Evolutionary conservation across 2,888 invertebrate species (phyloP).

Genomic region (Pegoplata infirma): DNA sequence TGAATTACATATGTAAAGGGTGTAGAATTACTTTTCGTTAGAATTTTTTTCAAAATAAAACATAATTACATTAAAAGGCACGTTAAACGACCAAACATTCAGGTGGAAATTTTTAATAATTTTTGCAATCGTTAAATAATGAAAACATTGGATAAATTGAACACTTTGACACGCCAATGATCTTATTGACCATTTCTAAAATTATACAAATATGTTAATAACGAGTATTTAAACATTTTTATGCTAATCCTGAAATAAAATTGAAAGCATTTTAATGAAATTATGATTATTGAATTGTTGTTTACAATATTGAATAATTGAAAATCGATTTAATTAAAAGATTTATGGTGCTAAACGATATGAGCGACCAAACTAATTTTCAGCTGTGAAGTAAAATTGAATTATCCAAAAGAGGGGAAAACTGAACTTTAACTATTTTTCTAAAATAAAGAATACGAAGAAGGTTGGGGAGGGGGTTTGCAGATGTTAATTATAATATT

Average conservation of each 20-base stretch:
- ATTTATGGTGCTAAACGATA: conserved; percentile 59
- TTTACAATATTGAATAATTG: conserved; percentile 49
- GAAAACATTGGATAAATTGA: conserved; percentile 41
- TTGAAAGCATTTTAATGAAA: conserved; percentile 53
- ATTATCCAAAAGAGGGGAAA: neutral
- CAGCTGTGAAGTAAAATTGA: conserved; percentile 41
- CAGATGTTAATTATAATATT: conserved; percentile 57
- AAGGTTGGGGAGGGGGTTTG: conserved; percentile 19
- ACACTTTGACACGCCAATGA: conserved; percentile 7
- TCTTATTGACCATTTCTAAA: conserved; percentile 3
- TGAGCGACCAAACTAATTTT: conserved; percentile 23
- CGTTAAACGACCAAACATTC: conserved; percentile 14
- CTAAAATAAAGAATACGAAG: neutral
- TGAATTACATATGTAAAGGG: too few relatives aligned
- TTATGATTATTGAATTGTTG: conserved; percentile 40
- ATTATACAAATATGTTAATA: conserved; percentile 28
- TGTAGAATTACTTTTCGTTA: too few relatives aligned
- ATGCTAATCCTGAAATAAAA: conserved; percentile 47
- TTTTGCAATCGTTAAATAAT: conserved; percentile 24
- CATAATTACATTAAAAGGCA: too few relatives aligned
- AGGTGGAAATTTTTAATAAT: conserved; percentile 40
- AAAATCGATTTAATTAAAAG: conserved; percentile 57
- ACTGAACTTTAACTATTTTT: neutral
- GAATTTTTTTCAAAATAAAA: too few relatives aligned
- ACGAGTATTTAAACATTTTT: conserved; percentile 23